Percentiles rank a stretch among this genome's conserved stretches.
Conservation (phyloP, 2,113 vertebrate species). For the Bos indicus region DNA sequence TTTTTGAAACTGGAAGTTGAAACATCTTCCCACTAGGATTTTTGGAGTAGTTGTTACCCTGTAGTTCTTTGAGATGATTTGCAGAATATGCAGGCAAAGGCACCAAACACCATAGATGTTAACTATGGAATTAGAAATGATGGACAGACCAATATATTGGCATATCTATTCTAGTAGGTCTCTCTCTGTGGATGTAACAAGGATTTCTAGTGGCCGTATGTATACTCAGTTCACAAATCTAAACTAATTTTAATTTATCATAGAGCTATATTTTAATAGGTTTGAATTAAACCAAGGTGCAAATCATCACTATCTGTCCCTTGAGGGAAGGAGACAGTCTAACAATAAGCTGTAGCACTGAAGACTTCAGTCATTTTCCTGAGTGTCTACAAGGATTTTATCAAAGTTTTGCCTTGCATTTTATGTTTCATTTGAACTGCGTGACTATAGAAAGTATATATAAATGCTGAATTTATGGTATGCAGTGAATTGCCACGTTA, state of each 20-base stretch:
- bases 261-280: conserved; percentile 60
- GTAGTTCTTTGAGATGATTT: conserved; percentile 24
- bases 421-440: conserved; percentile 67
- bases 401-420: conserved; percentile 61
- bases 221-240: conserved; percentile 76
- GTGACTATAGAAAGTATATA: conserved; percentile 63
- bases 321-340: conserved; percentile 66
- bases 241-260: conserved; percentile 71
- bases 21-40: background rate
- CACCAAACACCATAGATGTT: background rate
- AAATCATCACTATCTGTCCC: conserved; percentile 62
- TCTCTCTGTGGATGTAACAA: background rate
- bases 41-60: background rate
- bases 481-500: conserved; percentile 67
- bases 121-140: conserved; percentile 3
- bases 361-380: conserved; percentile 48
- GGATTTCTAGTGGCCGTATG: conserved; percentile 67
- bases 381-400: conserved; percentile 58
- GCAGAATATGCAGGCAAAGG: background rate
- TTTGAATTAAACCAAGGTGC: conserved; percentile 72
- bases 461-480: conserved; percentile 71
- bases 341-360: conserved; percentile 66
- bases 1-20: conserved; percentile 22
- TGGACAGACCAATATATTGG: background rate
- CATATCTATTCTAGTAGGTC: conserved; percentile 50